Evolutionary conservation across 1,140 invertebrate genomes (phyloP).

Genomic region (Pinna nobilis): DNA sequence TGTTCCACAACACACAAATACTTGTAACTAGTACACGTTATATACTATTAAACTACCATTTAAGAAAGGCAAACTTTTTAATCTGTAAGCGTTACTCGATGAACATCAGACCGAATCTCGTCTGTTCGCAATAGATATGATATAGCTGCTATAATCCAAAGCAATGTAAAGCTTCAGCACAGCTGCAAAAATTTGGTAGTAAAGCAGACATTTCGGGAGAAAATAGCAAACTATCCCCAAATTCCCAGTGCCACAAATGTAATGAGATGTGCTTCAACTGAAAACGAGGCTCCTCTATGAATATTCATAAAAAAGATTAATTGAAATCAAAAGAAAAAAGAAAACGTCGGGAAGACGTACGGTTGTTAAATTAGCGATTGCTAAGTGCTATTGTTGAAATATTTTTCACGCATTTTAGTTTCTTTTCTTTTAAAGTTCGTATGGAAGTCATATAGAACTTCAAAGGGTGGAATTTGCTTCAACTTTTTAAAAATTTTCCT

Average conservation of each 20-base stretch:
- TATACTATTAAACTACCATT: no score
- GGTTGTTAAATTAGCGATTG: no score
- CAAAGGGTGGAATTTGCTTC: no score
- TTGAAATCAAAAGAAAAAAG: no score
- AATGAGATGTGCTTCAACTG: conserved; percentile 16
- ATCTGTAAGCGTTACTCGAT: neutral
- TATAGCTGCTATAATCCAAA: conserved; percentile 1
- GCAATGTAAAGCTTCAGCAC: conserved; percentile 5
- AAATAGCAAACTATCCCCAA: conserved; percentile 10
- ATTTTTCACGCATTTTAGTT: conserved; percentile 8
- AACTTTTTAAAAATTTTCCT: no score
- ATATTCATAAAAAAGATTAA: conserved; percentile 5
- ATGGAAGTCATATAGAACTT: conserved; percentile 20
- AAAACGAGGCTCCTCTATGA: conserved; percentile 10
- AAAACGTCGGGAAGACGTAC: no score
- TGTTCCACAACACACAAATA: conserved; percentile 5
- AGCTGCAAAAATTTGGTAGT: conserved; percentile 11
- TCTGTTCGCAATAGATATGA: conserved; percentile 16
- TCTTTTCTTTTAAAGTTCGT: conserved; percentile 4
- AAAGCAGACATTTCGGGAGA: conserved; percentile 16
- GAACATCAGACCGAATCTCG: neutral
- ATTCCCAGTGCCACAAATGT: conserved; percentile 26
- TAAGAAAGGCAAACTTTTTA: conserved; percentile 1
- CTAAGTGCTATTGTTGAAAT: no score
- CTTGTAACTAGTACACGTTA: neutral